These are phyloP conservation scores for Paedocypris sp. DNA, from an alignment of 2,113 vertebrate genomes.

Conservation along the genomic window DNA sequence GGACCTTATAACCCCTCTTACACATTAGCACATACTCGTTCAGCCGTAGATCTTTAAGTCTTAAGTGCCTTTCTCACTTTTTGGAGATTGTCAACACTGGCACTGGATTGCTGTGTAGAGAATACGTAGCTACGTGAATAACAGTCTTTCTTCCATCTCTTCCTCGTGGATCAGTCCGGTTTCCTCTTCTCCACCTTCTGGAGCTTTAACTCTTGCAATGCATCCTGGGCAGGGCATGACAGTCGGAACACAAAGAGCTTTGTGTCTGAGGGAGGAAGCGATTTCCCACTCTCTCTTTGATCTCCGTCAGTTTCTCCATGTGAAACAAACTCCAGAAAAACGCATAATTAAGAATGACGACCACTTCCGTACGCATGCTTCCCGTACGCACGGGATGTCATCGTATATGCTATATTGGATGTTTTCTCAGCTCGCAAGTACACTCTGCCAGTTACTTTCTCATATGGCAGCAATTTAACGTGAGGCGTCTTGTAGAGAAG, in stretches of 20 bases:
- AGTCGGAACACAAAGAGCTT: conserved; percentile 36
- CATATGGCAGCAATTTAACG: conserved; percentile 55
- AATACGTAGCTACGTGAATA: neutral
- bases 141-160: conserved; percentile 29
- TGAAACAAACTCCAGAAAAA: neutral
- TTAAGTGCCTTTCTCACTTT: neutral
- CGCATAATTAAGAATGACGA: neutral
- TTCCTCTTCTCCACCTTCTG: conserved; percentile 5
- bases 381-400: conserved; percentile 37
- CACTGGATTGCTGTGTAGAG: neutral
- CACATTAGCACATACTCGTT: conserved; percentile 1
- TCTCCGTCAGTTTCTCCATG: neutral
- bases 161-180: conserved; percentile 12
- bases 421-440: neutral
- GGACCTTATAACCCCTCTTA: neutral
- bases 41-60: neutral
- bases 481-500: conserved; percentile 33
- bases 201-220: conserved; percentile 38
- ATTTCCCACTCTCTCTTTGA: conserved; percentile 8
- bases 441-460: neutral
- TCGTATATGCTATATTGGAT: conserved; percentile 14
- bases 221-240: conserved; percentile 10
- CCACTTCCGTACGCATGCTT: conserved; percentile 18
- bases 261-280: conserved; percentile 39
- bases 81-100: neutral